Percentiles rank a stretch among this genome's conserved stretches.
Conservation (phyloP, 2,888 invertebrate species). For the Microctonus brassicae region DNA sequence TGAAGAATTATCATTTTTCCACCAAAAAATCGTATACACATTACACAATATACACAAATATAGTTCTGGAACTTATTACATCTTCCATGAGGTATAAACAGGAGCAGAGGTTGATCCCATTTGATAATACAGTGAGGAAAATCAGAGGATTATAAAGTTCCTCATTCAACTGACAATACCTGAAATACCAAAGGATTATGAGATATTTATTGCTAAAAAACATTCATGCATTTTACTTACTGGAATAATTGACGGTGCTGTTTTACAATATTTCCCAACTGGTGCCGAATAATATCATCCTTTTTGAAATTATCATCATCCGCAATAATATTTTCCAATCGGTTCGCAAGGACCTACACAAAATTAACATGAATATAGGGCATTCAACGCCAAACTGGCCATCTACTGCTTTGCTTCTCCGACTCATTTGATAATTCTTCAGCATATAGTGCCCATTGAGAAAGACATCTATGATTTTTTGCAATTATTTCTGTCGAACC, state of each 20-base stretch:
- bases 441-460: no score
- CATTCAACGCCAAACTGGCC: no score
- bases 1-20: no score
- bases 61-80: no score
- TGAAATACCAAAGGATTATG: neutral
- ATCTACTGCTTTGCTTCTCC: no score
- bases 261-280: neutral
- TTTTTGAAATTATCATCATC: neutral
- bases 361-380: no score
- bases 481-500: no score
- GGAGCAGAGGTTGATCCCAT: constrained; percentile 17
- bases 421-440: no score
- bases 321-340: neutral
- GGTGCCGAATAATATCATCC: neutral
- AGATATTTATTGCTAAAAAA: neutral
- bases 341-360: neutral
- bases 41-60: no score
- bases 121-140: constrained; percentile 15
- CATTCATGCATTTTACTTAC: neutral
- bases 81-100: no score
- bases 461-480: no score
- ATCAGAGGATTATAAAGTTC: constrained; percentile 19
- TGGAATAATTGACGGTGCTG: neutral
- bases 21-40: no score
- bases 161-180: neutral